Conservation (phyloP, 2,888 invertebrate species). For the Phengaris arion region DNA sequence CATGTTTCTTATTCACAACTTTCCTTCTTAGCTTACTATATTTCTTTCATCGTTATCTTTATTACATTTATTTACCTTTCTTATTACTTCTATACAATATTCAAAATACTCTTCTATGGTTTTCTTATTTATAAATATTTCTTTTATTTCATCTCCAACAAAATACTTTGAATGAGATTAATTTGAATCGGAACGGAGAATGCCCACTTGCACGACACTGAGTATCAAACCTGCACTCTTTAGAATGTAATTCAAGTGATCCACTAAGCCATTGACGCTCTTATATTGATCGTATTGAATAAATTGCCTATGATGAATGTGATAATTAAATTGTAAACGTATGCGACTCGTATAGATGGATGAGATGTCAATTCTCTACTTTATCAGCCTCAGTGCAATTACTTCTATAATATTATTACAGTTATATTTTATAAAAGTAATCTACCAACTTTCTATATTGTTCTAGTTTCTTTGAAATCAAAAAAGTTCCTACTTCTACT, state of each 20-base stretch:
- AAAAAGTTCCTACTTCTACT: too few species aligned
- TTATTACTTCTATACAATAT: too few species aligned
- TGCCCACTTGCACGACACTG: neutral
- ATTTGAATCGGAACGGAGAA: too few species aligned
- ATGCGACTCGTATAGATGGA: neutral
- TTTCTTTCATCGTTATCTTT: too few species aligned
- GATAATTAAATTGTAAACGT: neutral
- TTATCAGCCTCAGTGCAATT: neutral
- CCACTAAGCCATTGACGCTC: neutral
- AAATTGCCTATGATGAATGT: constrained; percentile 24
- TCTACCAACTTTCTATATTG: neutral
- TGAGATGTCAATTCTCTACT: neutral
- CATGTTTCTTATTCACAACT: too few species aligned
- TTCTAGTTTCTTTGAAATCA: too few species aligned
- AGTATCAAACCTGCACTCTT: neutral
- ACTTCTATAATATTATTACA: neutral
- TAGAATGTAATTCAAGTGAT: neutral
- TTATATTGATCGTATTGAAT: constrained; percentile 5
- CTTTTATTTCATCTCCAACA: too few species aligned
- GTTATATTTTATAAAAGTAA: constrained; percentile 3
- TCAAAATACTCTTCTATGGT: too few species aligned
- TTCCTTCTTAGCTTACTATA: too few species aligned
- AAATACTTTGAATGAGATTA: too few species aligned
- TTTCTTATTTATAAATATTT: too few species aligned
- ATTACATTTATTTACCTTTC: too few species aligned